Conservation (phyloP, 2,113 vertebrate species). For the Hymenochirus boettgeri region DNA sequence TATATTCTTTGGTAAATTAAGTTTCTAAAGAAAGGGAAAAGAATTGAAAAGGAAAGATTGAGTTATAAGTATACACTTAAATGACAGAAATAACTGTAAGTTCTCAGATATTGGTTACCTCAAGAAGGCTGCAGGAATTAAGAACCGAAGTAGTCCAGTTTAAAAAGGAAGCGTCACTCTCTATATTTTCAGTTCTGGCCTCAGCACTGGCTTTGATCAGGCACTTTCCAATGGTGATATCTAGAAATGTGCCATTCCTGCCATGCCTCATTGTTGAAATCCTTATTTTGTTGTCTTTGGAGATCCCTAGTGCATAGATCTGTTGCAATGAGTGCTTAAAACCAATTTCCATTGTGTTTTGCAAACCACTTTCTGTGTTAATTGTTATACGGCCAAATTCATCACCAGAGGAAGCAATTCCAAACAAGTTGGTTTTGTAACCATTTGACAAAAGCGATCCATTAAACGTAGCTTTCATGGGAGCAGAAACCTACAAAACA, state of each 20-base stretch:
- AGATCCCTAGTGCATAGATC: constrained; percentile 56
- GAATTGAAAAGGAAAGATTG: no score
- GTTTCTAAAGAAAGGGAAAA: constrained; percentile 46
- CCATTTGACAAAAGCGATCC: constrained; percentile 54
- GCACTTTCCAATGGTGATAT: constrained; percentile 61
- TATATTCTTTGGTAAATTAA: constrained; percentile 55
- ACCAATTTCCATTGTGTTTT: constrained; percentile 49
- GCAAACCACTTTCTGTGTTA: constrained; percentile 32
- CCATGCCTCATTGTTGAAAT: constrained; percentile 43
- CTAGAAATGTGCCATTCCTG: constrained; percentile 42
- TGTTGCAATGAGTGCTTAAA: constrained; percentile 58
- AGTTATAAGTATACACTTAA: no score
- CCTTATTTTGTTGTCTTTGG: constrained; percentile 52
- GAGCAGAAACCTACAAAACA: constrained; percentile 52
- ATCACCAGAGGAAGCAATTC: constrained; percentile 44
- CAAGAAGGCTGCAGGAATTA: constrained; percentile 58
- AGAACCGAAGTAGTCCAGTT: constrained; percentile 57
- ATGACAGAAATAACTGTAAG: no score
- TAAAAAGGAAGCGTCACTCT: constrained; percentile 33
- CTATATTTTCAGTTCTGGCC: constrained; percentile 36
- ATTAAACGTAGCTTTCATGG: constrained; percentile 56
- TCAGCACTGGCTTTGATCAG: constrained; percentile 53
- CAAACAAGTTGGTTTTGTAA: constrained; percentile 46
- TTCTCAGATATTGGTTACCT: no score
- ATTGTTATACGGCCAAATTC: constrained; percentile 50